These are phyloP conservation scores for Dryoscopus gambensis DNA, from an alignment of 2,113 vertebrate genomes.

Conservation along the genomic window DNA sequence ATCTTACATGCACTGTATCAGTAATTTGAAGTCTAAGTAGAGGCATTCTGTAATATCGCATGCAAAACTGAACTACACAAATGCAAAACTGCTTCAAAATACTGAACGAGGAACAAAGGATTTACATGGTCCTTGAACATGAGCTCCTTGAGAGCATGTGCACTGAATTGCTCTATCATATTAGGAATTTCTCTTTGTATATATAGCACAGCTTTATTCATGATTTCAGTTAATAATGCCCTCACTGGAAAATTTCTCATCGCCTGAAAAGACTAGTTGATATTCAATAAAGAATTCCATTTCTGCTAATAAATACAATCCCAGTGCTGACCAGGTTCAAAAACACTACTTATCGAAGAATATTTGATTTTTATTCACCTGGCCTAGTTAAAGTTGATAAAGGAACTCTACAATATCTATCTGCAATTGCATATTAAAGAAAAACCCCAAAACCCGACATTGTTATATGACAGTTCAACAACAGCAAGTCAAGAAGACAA, in stretches of 20 bases:
- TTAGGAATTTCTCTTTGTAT: background rate
- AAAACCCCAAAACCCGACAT: background rate
- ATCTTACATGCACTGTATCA: background rate
- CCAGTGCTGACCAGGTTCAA: background rate
- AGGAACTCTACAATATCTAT: background rate
- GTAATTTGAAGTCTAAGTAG: conserved; percentile 24
- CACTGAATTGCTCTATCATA: background rate
- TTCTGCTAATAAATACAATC: conserved; percentile 47
- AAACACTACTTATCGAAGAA: background rate
- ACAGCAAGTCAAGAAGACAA: background rate
- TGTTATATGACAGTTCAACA: conserved; percentile 18
- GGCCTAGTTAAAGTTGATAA: background rate
- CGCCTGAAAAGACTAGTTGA: background rate
- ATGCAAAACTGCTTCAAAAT: background rate
- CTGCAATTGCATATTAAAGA: background rate
- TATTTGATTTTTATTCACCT: conserved; percentile 58
- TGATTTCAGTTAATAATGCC: background rate
- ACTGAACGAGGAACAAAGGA: background rate
- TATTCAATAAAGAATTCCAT: conserved; percentile 34
- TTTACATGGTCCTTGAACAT: background rate
- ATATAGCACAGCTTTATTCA: background rate
- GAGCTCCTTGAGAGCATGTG: background rate
- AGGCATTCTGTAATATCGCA: background rate
- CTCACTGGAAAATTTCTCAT: background rate
- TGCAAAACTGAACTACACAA: conserved; percentile 29